These are phyloP conservation scores for Heliothis subflexa DNA, from an alignment of 1,140 invertebrate genomes.

Conservation along the genomic window DNA sequence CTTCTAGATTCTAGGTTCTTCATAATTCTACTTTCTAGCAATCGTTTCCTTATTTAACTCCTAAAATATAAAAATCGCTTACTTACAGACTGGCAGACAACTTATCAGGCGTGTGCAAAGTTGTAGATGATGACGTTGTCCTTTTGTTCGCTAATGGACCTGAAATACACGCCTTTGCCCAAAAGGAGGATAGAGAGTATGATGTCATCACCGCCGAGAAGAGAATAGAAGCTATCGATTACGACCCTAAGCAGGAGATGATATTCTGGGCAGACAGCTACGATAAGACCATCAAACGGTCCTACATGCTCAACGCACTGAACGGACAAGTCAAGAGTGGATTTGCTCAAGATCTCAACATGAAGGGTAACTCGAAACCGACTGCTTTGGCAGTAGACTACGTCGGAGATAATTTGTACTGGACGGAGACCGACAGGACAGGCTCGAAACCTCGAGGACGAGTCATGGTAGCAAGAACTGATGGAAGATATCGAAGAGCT, in stretches of 20 bases:
- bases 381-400: slow-evolving; percentile 96
- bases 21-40: no score
- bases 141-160: slow-evolving; percentile 93
- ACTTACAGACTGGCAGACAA: slow-evolving; percentile 87
- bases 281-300: slow-evolving; percentile 95
- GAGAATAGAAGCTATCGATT: slow-evolving; percentile 95
- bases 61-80: background rate
- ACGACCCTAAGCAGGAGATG: slow-evolving; percentile 92
- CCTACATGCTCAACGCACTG: slow-evolving; percentile 94
- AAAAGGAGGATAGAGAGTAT: slow-evolving; percentile 89
- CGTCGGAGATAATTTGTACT: slow-evolving; percentile 97
- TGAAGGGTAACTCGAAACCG: slow-evolving; percentile 93
- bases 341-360: slow-evolving; percentile 95
- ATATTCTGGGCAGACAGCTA: slow-evolving; percentile 97
- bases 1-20: no score
- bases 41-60: no score
- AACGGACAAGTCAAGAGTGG: slow-evolving; percentile 92
- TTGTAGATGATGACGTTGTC: slow-evolving; percentile 88
- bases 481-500: slow-evolving; percentile 95
- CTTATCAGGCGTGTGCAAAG: slow-evolving; percentile 93
- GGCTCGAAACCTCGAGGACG: slow-evolving; percentile 90
- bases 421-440: slow-evolving; percentile 94
- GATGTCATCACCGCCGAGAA: slow-evolving; percentile 94
- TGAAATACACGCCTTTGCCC: slow-evolving; percentile 93
- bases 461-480: slow-evolving; percentile 95